These are phyloP conservation scores for Acanthiza pusilla DNA, from an alignment of 2,797 vertebrate genomes.

Conservation along the genomic window DNA sequence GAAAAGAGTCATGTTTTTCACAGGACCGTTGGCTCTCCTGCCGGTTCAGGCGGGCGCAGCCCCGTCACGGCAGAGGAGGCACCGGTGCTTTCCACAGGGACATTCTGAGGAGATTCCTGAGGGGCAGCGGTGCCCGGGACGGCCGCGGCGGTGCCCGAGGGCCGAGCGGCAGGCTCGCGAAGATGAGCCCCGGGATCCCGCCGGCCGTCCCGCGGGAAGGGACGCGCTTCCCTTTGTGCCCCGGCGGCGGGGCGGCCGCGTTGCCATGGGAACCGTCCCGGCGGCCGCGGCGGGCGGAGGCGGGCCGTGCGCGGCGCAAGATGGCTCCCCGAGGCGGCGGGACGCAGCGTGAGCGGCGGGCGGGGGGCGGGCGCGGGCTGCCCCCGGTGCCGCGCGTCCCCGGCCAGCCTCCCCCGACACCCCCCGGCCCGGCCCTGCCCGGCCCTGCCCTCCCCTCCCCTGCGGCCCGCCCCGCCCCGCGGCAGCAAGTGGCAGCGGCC, in stretches of 20 bases:
- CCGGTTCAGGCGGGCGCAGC: neutral
- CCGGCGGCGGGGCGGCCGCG: slow-evolving; percentile 40
- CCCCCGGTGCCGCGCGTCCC: neutral
- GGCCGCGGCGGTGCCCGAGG: neutral
- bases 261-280: slow-evolving; percentile 71
- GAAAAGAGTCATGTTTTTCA: neutral
- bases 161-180: too few species aligned
- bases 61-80: neutral
- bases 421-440: neutral
- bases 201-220: neutral
- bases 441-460: neutral
- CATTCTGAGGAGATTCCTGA: too few species aligned
- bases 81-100: neutral
- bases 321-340: slow-evolving; percentile 69
- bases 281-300: slow-evolving; percentile 39
- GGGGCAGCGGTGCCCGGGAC: neutral
- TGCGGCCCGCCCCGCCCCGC: neutral
- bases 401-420: too few species aligned
- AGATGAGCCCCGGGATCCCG: neutral
- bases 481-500: neutral
- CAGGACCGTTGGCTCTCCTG: accelerated
- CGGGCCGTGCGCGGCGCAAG: slow-evolving; percentile 45
- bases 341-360: slow-evolving; percentile 61
- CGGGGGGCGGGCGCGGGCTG: neutral
- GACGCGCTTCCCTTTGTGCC: slow-evolving; percentile 10